Conservation (phyloP, 2,113 vertebrate genomes). For the Coryphaenoides rupestris region DNA sequence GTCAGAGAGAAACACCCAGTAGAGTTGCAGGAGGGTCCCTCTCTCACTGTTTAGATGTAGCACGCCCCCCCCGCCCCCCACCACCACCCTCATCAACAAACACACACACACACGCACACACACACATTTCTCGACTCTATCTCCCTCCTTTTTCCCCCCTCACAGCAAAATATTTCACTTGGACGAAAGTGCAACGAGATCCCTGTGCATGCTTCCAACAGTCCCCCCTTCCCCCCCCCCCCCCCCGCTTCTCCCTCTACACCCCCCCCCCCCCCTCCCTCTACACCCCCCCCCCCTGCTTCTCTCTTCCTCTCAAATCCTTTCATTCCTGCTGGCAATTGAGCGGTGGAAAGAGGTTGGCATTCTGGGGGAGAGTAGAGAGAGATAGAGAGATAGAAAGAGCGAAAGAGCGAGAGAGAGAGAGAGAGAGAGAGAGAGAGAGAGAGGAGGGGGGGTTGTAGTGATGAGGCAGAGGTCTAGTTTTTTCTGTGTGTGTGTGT, state of each 20-base stretch:
- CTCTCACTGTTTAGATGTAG: conserved; percentile 56
- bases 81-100: not conserved
- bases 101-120: no score
- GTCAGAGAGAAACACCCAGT: conserved; percentile 40
- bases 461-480: conserved; percentile 60
- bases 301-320: conserved; percentile 72
- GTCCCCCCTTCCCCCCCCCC: conserved; percentile 43
- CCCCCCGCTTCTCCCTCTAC: conserved; percentile 41
- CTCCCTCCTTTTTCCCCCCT: conserved; percentile 17
- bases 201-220: conserved; percentile 57
- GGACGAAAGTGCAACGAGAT: conserved; percentile 71
- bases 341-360: conserved; percentile 74
- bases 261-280: conserved; percentile 34
- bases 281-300: conserved; percentile 10
- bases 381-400: not conserved
- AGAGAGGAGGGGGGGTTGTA: not conserved
- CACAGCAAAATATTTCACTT: conserved; percentile 59
- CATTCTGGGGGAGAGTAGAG: conserved; percentile 51
- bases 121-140: conserved; percentile 3
- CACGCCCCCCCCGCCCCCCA: conserved; percentile 45
- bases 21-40: conserved; percentile 38
- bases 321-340: conserved; percentile 72
- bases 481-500: conserved; percentile 48
- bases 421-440: no score
- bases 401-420: no score